These are phyloP conservation scores for Argya squamiceps DNA, from an alignment of 2,797 vertebrate species.

Conservation along the genomic window DNA sequence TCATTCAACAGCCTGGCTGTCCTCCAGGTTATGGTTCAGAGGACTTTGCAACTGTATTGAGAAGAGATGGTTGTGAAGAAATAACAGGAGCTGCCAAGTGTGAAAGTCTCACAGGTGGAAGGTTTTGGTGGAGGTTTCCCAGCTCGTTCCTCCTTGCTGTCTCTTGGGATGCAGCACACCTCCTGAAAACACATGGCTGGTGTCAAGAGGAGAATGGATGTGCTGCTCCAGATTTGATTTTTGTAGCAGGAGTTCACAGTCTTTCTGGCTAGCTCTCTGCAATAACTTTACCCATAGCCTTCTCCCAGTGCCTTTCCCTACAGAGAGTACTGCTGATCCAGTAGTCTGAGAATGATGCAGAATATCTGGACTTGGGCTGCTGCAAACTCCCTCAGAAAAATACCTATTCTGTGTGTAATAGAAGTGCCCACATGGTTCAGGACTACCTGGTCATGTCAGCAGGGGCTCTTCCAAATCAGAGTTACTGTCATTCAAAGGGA, in stretches of 20 bases:
- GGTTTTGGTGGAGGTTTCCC: not conserved
- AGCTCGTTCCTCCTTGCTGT: not conserved
- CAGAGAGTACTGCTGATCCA: not conserved
- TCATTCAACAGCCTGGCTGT: constrained; percentile 25
- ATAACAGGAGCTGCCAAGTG: not conserved
- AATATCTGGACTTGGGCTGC: not conserved
- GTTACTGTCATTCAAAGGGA: not conserved
- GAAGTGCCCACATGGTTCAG: not conserved
- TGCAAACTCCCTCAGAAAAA: not conserved
- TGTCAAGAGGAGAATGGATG: not conserved
- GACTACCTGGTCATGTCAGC: not conserved
- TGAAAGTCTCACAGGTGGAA: constrained; percentile 28
- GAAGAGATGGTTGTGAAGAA: constrained; percentile 3
- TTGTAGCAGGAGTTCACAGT: not conserved
- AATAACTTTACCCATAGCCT: not conserved
- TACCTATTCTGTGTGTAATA: not conserved
- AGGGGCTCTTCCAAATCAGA: not conserved
- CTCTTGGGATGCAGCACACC: not conserved
- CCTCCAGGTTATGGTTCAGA: constrained; percentile 6
- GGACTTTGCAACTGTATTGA: not conserved
- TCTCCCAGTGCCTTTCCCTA: not conserved
- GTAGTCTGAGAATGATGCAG: not conserved
- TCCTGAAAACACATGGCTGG: not conserved
- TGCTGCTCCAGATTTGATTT: not conserved
- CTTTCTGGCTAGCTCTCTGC: not conserved